These are phyloP conservation scores for Cirrhinus mrigala DNA, from an alignment of 2,797 vertebrate species.

Conservation along the genomic window DNA sequence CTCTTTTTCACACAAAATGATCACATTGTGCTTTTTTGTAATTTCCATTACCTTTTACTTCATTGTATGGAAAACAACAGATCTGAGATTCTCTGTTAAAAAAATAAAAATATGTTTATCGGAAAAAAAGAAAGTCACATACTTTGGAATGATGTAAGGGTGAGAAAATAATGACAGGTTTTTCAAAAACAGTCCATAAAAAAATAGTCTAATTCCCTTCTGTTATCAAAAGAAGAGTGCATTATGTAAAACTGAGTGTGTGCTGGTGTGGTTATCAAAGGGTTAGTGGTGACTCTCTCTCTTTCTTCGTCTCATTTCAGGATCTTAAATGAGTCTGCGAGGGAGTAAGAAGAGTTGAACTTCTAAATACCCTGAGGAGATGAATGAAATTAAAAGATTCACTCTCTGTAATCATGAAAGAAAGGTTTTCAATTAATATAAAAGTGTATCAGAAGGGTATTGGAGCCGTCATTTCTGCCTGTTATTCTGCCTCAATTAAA, in stretches of 20 bases:
- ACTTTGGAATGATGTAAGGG: not conserved
- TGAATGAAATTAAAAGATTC: conserved; percentile 33
- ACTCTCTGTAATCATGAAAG: conserved; percentile 23
- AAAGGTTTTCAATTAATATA: conserved; percentile 26
- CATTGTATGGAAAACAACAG: not conserved
- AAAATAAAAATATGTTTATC: not conserved
- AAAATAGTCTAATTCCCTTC: not conserved
- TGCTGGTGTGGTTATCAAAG: conserved; percentile 28
- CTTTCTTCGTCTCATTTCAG: not conserved
- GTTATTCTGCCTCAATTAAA: conserved; percentile 1
- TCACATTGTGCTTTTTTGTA: not conserved
- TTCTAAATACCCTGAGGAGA: conserved; percentile 30
- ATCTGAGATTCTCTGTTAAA: not conserved
- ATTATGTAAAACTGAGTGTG: conserved; percentile 20
- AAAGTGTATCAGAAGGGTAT: conserved; percentile 8
- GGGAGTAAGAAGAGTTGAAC: conserved; percentile 5
- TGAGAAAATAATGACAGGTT: not conserved
- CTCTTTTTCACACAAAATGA: not conserved
- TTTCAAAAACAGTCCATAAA: not conserved
- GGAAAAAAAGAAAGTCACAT: not conserved
- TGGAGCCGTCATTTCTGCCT: conserved; percentile 4
- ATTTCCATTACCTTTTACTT: not conserved
- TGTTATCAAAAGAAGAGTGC: not conserved
- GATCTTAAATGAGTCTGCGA: conserved; percentile 1
- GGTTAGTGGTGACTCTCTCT: not conserved